A percentile compares a stretch with the other conserved stretches of the same genome.
Conservation (phyloP, 2,888 invertebrate genomes). For the Pasiphila rectangulata region DNA sequence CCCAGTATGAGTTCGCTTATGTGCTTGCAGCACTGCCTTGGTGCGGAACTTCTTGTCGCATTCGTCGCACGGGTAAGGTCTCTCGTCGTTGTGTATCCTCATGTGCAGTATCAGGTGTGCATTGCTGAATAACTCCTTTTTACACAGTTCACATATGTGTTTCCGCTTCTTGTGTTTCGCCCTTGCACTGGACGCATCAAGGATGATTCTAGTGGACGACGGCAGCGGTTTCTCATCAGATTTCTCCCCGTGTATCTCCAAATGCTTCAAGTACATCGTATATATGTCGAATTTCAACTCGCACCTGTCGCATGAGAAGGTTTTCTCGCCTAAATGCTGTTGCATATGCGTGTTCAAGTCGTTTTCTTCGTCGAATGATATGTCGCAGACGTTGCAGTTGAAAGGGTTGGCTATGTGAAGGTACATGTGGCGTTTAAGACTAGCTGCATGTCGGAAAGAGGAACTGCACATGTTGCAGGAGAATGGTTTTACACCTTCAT, state of each 20-base stretch:
- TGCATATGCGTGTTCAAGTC: conserved; percentile 1
- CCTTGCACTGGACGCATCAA: neutral
- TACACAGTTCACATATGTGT: neutral
- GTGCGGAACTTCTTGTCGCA: neutral
- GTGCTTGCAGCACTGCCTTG: neutral
- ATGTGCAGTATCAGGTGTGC: neutral
- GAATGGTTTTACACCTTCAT: neutral
- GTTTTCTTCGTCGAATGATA: neutral
- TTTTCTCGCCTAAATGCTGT: neutral
- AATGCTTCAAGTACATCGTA: neutral
- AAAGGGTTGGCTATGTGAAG: neutral
- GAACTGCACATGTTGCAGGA: neutral
- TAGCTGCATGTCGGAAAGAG: neutral
- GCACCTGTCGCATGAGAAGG: neutral
- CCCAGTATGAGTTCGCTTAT: conserved; percentile 4
- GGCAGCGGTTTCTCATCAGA: neutral
- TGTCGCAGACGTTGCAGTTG: neutral
- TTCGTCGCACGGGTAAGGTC: neutral
- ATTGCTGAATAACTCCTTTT: neutral
- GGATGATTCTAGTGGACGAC: neutral
- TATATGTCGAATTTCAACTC: conserved; percentile 1
- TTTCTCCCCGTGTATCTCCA: neutral
- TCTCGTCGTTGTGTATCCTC: conserved; percentile 6
- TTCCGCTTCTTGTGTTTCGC: neutral
- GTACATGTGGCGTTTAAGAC: conserved; percentile 2